Evolutionary conservation across 1,140 invertebrate species (phyloP), one percentile per base, ranked within the genome.

Genomic region (Lordiphosa stackelbergi): DNA sequence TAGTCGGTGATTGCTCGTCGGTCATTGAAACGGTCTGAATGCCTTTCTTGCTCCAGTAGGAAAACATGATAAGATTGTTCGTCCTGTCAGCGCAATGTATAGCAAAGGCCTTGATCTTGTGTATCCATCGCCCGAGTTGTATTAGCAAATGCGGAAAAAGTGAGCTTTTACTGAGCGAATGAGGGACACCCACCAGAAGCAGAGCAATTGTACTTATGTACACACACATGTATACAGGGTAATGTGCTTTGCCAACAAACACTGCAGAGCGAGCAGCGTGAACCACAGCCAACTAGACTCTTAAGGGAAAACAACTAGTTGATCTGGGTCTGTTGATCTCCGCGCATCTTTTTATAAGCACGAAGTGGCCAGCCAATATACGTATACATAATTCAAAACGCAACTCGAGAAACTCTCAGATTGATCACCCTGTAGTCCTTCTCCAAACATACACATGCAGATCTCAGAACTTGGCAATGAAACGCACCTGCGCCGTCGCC

Each of bases 11-110:
- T 3, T 31, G 6, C 6, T 47, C 40, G 12, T 22, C 48, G 13
- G 13, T 35, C 22, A 24, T 24, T 24, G 22, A 24, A 24, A 22
- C 8, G 9, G 5, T n/a, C 22, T 53, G 53, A 19, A 47, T 35
- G 0, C 34, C n/a, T 51, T 63, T 75, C 43, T 72, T 81, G 40
- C n/a, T 41, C 72, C 68, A 81, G 42, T 75, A 83, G n/a, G 64
- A 69, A 66, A 81, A 75, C 77, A 81, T 75, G 11, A 22, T 51
- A 8, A 34, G 11, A 16, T 24, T 24, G 4, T 24, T 24, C 22
- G 31, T 28, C 34, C 46, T 13, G n/a, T 9, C 5, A 8, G 31
- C 47, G 12, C 12, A 46, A 53, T n/a, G 38, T 41, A 22, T 45
- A 13, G 47, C 48, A 45, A 72, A 57, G 58, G 70, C 73, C 73